Conservation (phyloP, 2,888 invertebrate genomes). For the Corbicula japonica region DNA sequence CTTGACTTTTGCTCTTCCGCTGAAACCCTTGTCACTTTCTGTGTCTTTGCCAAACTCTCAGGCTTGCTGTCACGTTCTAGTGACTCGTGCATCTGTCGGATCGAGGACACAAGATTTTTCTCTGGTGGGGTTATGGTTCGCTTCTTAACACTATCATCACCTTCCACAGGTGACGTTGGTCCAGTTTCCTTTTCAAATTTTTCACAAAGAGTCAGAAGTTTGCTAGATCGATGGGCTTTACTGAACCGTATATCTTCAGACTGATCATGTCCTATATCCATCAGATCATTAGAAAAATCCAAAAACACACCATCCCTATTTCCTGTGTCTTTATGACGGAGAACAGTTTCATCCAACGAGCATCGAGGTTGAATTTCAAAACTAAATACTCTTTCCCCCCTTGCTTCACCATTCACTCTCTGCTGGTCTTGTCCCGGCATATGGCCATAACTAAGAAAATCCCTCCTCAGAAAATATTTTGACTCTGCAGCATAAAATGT, state of each 20-base stretch:
- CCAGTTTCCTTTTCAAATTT: slow-evolving; percentile 77
- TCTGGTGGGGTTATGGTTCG: slow-evolving; percentile 61
- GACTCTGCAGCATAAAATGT: slow-evolving; percentile 62
- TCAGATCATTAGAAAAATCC: slow-evolving; percentile 73
- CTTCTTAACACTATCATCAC: slow-evolving; percentile 48
- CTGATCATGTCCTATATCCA: slow-evolving; percentile 63
- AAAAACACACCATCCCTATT: slow-evolving; percentile 48
- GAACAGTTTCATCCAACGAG: slow-evolving; percentile 79
- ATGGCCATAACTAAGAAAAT: slow-evolving; percentile 65
- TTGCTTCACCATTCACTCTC: not conserved
- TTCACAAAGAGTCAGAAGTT: slow-evolving; percentile 79
- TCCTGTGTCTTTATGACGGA: slow-evolving; percentile 70
- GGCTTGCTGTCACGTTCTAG: slow-evolving; percentile 48
- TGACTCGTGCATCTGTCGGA: slow-evolving; percentile 59
- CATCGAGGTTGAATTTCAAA: slow-evolving; percentile 72
- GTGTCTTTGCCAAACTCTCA: slow-evolving; percentile 28
- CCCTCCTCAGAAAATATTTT: slow-evolving; percentile 61
- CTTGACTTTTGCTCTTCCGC: slow-evolving; percentile 32
- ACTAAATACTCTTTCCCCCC: slow-evolving; percentile 23
- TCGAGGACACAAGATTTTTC: slow-evolving; percentile 66
- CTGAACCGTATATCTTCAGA: slow-evolving; percentile 76
- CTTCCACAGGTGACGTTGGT: slow-evolving; percentile 64
- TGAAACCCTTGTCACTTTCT: slow-evolving; percentile 39
- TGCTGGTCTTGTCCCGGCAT: slow-evolving; percentile 31
- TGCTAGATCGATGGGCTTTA: slow-evolving; percentile 75